Evolutionary conservation across 2,888 invertebrate genomes (phyloP).

Genomic region (Pachliopta kotzebuea): DNA sequence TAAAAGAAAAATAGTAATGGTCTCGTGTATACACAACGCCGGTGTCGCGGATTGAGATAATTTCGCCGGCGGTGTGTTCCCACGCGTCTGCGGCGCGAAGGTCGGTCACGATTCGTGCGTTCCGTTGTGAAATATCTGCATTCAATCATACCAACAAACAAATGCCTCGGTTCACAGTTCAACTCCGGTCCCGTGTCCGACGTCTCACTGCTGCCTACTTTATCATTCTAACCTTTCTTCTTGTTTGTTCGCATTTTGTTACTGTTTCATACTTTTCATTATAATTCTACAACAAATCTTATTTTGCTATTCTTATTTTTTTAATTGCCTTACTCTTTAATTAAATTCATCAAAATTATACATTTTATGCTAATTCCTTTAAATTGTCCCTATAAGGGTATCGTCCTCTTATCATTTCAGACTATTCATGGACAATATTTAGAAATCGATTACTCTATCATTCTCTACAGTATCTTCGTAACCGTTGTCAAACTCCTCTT

Average conservation of each 20-base stretch:
- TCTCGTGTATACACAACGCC: too few relatives aligned
- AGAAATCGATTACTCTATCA: too few relatives aligned
- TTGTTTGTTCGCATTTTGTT: background rate
- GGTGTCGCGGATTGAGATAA: slow-evolving; percentile 34
- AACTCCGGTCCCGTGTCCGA: slow-evolving; percentile 8
- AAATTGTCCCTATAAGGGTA: too few relatives aligned
- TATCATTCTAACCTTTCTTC: slow-evolving; percentile 22
- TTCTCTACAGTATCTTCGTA: too few relatives aligned
- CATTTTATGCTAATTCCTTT: too few relatives aligned
- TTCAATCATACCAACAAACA: slow-evolving; percentile 32
- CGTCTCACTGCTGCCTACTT: slow-evolving; percentile 28
- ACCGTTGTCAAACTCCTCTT: too few relatives aligned
- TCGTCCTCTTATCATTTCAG: too few relatives aligned
- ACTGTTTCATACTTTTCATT: background rate
- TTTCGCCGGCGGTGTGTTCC: slow-evolving; percentile 41
- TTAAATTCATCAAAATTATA: too few relatives aligned
- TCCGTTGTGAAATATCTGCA: slow-evolving; percentile 38
- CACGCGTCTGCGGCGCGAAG: slow-evolving; percentile 43
- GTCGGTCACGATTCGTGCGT: slow-evolving; percentile 39
- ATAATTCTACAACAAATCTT: background rate
- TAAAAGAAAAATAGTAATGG: too few relatives aligned
- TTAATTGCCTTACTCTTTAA: too few relatives aligned
- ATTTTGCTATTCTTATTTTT: too few relatives aligned
- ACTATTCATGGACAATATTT: too few relatives aligned
- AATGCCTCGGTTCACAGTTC: slow-evolving; percentile 37